These are phyloP conservation scores for Agrypnus murinus DNA, from an alignment of 2,888 invertebrate species.

Conservation along the genomic window DNA sequence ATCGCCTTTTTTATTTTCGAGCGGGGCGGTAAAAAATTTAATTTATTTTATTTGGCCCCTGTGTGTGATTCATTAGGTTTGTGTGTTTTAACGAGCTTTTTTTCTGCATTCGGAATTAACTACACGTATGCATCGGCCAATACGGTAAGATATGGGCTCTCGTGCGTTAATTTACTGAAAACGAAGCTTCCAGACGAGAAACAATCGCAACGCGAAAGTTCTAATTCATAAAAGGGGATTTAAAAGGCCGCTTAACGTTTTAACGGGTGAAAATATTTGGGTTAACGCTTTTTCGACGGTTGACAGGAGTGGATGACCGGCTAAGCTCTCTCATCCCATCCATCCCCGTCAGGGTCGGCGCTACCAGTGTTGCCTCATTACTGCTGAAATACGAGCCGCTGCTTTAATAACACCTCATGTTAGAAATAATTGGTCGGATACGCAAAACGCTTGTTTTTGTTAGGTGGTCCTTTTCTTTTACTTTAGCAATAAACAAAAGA, in stretches of 20 bases:
- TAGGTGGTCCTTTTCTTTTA: conserved; percentile 65
- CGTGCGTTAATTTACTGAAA: too few relatives aligned
- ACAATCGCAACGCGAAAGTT: background rate
- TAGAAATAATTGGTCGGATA: conserved; percentile 69
- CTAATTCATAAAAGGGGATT: conserved; percentile 18
- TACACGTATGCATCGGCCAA: conserved; percentile 26
- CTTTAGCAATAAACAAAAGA: conserved; percentile 42
- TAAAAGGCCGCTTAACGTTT: conserved; percentile 21
- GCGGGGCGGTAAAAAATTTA: conserved; percentile 56
- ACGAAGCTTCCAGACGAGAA: too few relatives aligned
- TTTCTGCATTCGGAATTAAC: conserved; percentile 33
- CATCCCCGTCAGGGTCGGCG: conserved; percentile 64
- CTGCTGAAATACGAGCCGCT: conserved; percentile 68
- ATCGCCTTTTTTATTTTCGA: conserved; percentile 58
- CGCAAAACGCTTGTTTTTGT: conserved; percentile 69
- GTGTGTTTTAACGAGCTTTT: conserved; percentile 54
- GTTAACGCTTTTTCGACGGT: conserved; percentile 54
- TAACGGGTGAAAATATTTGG: conserved; percentile 34
- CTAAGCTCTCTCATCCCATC: conserved; percentile 57
- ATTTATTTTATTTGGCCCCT: conserved; percentile 62
- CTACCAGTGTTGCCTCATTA: conserved; percentile 69
- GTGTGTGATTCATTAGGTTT: conserved; percentile 61
- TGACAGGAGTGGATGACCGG: conserved; percentile 56
- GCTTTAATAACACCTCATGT: conserved; percentile 69
- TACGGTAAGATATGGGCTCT: conserved; percentile 17